Evolutionary conservation across 1,140 invertebrate species (phyloP).

Genomic region (Ceratoteleas bidentatus): DNA sequence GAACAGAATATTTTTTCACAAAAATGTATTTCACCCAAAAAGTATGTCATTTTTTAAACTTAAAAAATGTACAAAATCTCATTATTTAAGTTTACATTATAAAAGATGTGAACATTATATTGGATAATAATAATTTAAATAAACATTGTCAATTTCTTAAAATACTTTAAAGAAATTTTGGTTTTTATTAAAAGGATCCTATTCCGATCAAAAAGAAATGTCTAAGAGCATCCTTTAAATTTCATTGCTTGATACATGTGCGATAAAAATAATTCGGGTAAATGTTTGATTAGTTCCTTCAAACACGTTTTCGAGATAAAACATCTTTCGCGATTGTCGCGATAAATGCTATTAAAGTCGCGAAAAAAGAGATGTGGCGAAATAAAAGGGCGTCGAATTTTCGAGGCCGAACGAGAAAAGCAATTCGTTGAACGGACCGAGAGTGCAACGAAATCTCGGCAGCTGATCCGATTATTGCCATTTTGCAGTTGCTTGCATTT

Average conservation of each 20-base stretch:
- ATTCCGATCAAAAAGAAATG: not conserved
- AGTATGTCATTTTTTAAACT: too few relatives aligned
- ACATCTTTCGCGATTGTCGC: slow-evolving; percentile 15
- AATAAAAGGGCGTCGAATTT: not conserved
- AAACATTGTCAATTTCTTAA: too few relatives aligned
- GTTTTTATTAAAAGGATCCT: too few relatives aligned
- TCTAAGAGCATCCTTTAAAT: too few relatives aligned
- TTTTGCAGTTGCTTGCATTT: slow-evolving; percentile 26
- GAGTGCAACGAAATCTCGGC: slow-evolving; percentile 14
- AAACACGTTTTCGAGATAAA: slow-evolving; percentile 7
- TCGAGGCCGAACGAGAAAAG: not conserved
- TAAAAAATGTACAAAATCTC: too few relatives aligned
- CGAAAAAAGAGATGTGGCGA: not conserved
- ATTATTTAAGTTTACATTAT: too few relatives aligned
- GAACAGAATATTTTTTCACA: too few relatives aligned
- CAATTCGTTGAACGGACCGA: slow-evolving; percentile 9
- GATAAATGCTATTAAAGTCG: slow-evolving; percentile 22
- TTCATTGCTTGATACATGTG: too few relatives aligned
- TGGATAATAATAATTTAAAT: too few relatives aligned
- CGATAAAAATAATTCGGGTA: not conserved
- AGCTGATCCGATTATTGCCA: slow-evolving; percentile 25
- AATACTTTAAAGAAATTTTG: too few relatives aligned
- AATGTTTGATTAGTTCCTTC: slow-evolving; percentile 25
- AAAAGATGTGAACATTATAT: too few relatives aligned
- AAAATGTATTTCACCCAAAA: too few relatives aligned